Percentiles rank a stretch among this genome's conserved stretches.
Evolutionary conservation across 2,113 vertebrate species (phyloP).

Genomic region (Pseudorectes ferrugineus): DNA sequence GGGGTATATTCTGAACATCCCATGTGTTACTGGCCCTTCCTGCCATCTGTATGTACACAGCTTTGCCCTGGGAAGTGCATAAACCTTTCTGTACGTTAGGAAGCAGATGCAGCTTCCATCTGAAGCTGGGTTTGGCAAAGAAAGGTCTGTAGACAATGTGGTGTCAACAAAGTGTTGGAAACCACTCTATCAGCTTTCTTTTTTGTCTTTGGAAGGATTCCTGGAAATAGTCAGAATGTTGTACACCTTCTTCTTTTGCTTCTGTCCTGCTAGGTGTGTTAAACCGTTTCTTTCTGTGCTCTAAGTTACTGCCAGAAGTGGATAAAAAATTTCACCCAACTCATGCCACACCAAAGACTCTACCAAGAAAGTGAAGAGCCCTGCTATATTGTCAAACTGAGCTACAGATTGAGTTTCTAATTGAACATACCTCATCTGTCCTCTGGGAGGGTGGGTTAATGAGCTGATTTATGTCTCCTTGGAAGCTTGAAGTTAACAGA

Average conservation of each 20-base stretch:
- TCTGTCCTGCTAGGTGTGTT: neutral
- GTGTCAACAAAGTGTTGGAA: neutral
- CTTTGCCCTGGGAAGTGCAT: neutral
- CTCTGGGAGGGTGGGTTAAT: neutral
- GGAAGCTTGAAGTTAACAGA: neutral
- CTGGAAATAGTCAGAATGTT: neutral
- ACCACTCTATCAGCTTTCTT: neutral
- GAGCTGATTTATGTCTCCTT: neutral
- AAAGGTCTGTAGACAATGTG: fast-evolving
- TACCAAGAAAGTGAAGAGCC: fast-evolving
- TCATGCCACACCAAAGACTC: neutral
- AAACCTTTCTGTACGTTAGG: neutral
- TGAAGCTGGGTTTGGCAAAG: neutral
- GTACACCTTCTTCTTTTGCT: neutral
- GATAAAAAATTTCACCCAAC: neutral
- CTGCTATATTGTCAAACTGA: neutral
- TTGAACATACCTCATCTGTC: fast-evolving
- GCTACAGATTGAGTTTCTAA: neutral
- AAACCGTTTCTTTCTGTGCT: neutral
- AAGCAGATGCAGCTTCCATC: neutral
- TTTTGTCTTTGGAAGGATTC: neutral
- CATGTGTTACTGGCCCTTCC: neutral
- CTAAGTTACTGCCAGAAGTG: neutral
- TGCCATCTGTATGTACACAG: neutral
- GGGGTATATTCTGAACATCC: neutral